Conservation (phyloP, 2,797 vertebrate species). For the Muscicapa comitata region DNA sequence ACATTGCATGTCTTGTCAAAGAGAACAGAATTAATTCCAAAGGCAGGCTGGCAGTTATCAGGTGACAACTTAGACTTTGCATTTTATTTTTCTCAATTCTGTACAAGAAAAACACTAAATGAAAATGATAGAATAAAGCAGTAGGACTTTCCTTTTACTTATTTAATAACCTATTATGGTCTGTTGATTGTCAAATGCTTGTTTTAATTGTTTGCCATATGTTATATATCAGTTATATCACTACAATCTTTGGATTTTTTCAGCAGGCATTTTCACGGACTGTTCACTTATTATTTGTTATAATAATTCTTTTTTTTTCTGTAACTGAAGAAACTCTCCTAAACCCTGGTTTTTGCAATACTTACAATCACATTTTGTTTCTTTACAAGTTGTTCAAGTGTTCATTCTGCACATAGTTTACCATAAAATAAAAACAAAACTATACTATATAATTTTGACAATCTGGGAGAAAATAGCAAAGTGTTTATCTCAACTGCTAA, state of each 20-base stretch:
- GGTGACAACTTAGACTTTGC: background rate
- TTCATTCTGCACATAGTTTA: background rate
- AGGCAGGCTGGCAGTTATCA: background rate
- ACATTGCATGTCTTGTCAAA: background rate
- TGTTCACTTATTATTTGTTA: background rate
- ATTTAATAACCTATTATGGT: background rate
- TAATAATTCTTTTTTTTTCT: background rate
- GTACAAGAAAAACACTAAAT: background rate
- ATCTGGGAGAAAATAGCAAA: background rate
- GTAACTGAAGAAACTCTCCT: background rate
- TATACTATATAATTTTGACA: background rate
- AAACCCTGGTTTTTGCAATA: background rate
- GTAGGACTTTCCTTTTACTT: background rate
- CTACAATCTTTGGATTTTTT: background rate
- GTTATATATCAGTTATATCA: rapidly evolving
- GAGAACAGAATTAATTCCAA: background rate
- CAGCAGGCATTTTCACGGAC: background rate
- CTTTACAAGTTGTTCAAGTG: background rate
- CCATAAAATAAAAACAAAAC: background rate
- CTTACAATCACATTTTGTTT: background rate
- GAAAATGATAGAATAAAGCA: background rate
- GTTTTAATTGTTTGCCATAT: background rate
- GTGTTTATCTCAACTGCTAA: background rate
- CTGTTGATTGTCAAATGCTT: background rate
- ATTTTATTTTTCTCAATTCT: background rate